These are phyloP conservation scores for Virgularia gustaviana DNA, from an alignment of 92 coral and sea anemone genomes.

Conservation along the genomic window DNA sequence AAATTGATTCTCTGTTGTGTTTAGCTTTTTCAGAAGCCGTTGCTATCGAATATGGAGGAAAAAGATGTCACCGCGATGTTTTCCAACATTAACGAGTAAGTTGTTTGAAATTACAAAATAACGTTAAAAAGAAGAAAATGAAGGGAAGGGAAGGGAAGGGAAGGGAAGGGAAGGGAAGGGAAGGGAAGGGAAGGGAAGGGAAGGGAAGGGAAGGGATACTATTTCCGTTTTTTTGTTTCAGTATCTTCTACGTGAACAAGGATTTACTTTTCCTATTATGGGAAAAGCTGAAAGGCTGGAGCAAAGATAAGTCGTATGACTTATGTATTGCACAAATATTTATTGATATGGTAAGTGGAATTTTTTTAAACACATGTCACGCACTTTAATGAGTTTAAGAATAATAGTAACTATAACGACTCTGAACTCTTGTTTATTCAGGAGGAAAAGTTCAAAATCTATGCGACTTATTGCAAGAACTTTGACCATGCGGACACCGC, in stretches of 20 bases:
- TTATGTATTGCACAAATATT: constrained; percentile 80
- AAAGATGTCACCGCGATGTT: constrained; percentile 69
- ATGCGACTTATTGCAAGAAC: constrained; percentile 85
- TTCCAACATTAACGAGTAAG: constrained; percentile 73
- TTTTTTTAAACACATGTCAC: too few relatives aligned
- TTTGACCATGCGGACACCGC: constrained; percentile 74
- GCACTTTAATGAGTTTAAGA: too few relatives aligned
- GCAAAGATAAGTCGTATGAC: constrained; percentile 61
- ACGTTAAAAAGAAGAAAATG: too few relatives aligned
- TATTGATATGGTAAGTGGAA: constrained; percentile 62
- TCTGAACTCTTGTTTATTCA: neutral
- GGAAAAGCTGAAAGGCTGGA: constrained; percentile 83
- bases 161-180: too few relatives aligned
- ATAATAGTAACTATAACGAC: too few relatives aligned
- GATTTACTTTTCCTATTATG: constrained; percentile 77
- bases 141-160: too few relatives aligned
- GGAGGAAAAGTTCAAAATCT: constrained; percentile 62
- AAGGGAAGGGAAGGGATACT: too few relatives aligned
- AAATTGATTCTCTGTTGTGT: neutral
- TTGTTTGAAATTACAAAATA: too few relatives aligned
- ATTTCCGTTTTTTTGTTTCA: constrained; percentile 1
- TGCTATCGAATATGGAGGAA: constrained; percentile 64
- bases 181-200: too few relatives aligned
- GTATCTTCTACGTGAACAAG: constrained; percentile 72
- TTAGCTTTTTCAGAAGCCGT: constrained; percentile 78